Base-by-base conservation (phyloP, 2,113 vertebrate genomes). In the Bungarus multicinctus region DNA sequence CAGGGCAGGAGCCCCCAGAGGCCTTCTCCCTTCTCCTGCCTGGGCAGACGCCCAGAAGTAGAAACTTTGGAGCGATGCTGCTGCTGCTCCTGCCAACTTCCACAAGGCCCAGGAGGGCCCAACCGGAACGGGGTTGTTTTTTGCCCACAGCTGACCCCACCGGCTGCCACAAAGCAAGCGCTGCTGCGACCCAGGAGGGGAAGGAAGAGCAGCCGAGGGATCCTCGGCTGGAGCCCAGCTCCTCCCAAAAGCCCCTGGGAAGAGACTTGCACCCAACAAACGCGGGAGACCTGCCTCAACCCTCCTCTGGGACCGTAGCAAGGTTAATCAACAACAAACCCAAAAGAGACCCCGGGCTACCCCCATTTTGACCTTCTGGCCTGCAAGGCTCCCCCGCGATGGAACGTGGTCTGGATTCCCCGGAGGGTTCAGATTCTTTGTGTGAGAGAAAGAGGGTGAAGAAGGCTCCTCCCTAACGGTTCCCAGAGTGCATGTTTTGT, bases 1-100 rank as follows among this genome's bases (percentile, higher is more conserved):
- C 0, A 34, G 0, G 0, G 81, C 69, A 0, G 0, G 0, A 12
- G 7, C n/a, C 88, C 0, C 16, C 0, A 0, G 0, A 0, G 10
- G 0, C 0, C 64, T 0, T 0, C 0, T 0, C 52, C 55, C 6
- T 43, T 18, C 43, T 23, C 3, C 39, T 23, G 39, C n/a, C 0
- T 0, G 18, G 39, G 87, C 27, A 16, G 1, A 18, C 50, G n/a
- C 89, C 88, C 94, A 14, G 7, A 25, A 95, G 39, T 25, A 0
- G 0, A 2, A 6, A 55, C 25, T 25, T 43, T 0, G 0, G 1
- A 54, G 2, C 0, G 27, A 4, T 86, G 27, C 74, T 6, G n/a
- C 8, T 86, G 27, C 69, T 6, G n/a, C 47, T 20, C 60, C 64
- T 57, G 64, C 88, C 53, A 25, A 23, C 60, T 8, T 47, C 27